Percentiles rank a stretch among this genome's conserved stretches.
phyloP scores from a whole-genome alignment of 2,888 invertebrate genomes.

The Stenurella melanura region DNA sequence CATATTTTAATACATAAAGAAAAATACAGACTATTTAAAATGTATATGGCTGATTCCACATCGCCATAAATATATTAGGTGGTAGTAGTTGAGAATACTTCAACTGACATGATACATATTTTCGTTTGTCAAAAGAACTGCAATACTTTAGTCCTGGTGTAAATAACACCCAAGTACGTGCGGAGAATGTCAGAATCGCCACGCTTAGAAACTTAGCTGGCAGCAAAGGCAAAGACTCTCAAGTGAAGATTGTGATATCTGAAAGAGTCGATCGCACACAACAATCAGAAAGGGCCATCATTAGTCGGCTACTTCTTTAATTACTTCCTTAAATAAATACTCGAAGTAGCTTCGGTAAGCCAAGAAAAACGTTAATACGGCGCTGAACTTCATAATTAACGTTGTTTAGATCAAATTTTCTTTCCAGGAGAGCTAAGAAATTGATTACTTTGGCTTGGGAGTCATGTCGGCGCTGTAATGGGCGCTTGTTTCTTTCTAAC shows the following conservation, averaged over 20 bases:
- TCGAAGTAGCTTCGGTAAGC: constrained; percentile 28
- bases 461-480: constrained; percentile 21
- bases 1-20: too few relatives aligned
- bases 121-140: constrained; percentile 49
- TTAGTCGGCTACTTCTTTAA: constrained; percentile 46
- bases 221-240: constrained; percentile 15
- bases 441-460: constrained; percentile 35
- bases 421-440: constrained; percentile 33
- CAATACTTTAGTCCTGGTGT: constrained; percentile 53
- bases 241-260: constrained; percentile 44
- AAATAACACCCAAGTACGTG: constrained; percentile 55
- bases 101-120: constrained; percentile 51
- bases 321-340: constrained; percentile 49
- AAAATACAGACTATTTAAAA: not conserved
- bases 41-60: not conserved
- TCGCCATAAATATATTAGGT: constrained; percentile 10
- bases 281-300: constrained; percentile 44
- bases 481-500: constrained; percentile 25
- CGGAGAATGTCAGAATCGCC: constrained; percentile 42
- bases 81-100: constrained; percentile 15
- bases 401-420: constrained; percentile 41
- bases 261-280: constrained; percentile 52
- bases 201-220: constrained; percentile 30
- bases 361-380: constrained; percentile 45
- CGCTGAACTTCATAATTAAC: constrained; percentile 45